Evolutionary conservation across 2,113 vertebrate genomes (phyloP).

Genomic region (Sceloporus undulatus): DNA sequence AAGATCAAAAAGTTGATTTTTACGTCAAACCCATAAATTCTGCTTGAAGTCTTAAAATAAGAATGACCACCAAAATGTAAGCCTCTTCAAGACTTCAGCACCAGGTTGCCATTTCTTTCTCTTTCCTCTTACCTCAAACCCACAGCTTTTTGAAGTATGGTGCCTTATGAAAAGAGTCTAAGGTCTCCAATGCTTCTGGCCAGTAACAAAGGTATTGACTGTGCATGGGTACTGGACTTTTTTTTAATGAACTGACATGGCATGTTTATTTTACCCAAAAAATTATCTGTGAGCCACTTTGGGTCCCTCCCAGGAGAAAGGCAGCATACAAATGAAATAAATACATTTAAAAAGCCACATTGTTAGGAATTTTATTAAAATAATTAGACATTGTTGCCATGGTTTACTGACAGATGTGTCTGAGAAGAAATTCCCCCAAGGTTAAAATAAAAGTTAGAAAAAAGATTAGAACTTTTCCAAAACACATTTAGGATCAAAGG

Average conservation of each 20-base stretch:
- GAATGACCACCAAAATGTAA: no score
- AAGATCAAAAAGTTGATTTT: background rate
- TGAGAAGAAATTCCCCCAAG: background rate
- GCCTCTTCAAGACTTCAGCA: no score
- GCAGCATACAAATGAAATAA: background rate
- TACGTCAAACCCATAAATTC: background rate
- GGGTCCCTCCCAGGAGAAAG: no score
- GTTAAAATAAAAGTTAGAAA: background rate
- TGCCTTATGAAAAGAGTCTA: background rate
- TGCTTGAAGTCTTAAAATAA: background rate
- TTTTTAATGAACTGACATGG: background rate
- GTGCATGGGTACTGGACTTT: background rate
- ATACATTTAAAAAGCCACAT: background rate
- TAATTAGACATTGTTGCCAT: background rate
- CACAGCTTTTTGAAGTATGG: background rate
- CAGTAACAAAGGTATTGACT: background rate
- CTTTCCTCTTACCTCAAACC: no score
- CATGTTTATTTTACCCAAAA: background rate
- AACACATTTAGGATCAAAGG: background rate
- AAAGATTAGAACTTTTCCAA: conserved; percentile 1
- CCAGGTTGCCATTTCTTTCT: no score
- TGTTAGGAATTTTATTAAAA: background rate
- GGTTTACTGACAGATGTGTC: background rate
- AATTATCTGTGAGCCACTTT: no score
- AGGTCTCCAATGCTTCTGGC: background rate